Conservation (phyloP, 2,797 vertebrate genomes). For the Thalassophryne amazonica region DNA sequence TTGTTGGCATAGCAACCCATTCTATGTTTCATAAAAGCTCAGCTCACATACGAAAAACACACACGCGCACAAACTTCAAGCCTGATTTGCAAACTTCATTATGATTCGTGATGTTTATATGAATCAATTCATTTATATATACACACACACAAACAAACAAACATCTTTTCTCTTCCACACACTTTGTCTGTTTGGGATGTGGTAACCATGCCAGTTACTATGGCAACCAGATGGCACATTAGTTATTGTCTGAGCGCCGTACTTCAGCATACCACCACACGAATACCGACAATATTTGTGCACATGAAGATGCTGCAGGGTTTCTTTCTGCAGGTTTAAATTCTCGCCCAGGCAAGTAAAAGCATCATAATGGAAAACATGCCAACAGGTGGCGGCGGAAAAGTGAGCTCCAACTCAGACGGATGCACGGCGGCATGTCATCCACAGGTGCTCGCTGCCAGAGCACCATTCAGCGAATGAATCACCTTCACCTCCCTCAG, state of each 20-base stretch:
- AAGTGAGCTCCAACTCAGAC: neutral
- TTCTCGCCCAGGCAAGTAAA: neutral
- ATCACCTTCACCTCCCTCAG: too few relatives aligned
- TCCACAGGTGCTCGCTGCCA: conserved; percentile 45
- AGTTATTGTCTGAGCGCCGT: conserved; percentile 57
- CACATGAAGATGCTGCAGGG: neutral
- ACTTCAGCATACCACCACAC: conserved; percentile 64
- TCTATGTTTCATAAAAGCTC: conserved; percentile 39
- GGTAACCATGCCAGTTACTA: conserved; percentile 77
- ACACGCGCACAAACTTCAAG: neutral
- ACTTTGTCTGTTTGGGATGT: conserved; percentile 50
- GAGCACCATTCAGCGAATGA: conserved; percentile 43
- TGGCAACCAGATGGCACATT: conserved; percentile 74
- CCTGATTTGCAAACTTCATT: neutral
- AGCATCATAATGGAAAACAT: neutral
- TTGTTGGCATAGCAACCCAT: conserved; percentile 55
- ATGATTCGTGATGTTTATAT: conserved; percentile 16
- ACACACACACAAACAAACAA: neutral
- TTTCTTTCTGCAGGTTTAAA: neutral
- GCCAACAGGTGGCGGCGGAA: conserved; percentile 45
- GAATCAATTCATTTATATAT: conserved; percentile 1
- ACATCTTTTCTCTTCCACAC: conserved; percentile 10
- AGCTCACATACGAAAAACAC: conserved; percentile 3
- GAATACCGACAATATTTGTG: conserved; percentile 5
- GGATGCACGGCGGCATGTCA: conserved; percentile 8